Evolutionary conservation across 2,888 invertebrate species (phyloP).

Genomic region (Mimachlamys varia): DNA sequence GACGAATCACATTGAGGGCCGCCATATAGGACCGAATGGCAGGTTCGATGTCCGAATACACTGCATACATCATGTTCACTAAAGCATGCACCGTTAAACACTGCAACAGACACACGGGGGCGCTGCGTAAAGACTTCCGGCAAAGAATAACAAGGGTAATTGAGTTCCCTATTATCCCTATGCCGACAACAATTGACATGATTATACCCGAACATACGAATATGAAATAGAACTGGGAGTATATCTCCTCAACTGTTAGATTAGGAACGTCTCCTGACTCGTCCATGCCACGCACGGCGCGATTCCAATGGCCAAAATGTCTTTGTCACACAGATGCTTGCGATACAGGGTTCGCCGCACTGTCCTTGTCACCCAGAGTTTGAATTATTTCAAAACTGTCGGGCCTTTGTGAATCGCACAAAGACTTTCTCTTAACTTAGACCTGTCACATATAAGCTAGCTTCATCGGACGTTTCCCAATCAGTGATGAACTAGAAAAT

Average conservation of each 20-base stretch:
- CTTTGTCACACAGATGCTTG: not conserved
- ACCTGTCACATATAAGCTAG: no score
- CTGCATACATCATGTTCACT: not conserved
- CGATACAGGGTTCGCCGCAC: not conserved
- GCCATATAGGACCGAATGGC: not conserved
- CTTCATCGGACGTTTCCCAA: no score
- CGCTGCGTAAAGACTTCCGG: constrained; percentile 7
- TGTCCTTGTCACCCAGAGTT: not conserved
- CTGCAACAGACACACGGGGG: not conserved
- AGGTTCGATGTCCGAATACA: not conserved
- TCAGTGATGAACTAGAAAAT: no score
- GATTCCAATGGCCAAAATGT: not conserved
- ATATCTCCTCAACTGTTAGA: not conserved
- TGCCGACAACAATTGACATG: not conserved
- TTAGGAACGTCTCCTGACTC: not conserved
- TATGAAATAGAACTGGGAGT: not conserved
- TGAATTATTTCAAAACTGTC: no score
- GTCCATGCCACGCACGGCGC: not conserved
- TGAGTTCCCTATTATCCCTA: not conserved
- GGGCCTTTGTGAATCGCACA: no score
- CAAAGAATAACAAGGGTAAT: not conserved
- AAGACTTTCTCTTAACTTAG: no score
- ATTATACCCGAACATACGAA: not conserved
- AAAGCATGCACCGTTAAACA: not conserved
- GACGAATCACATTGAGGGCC: not conserved